phyloP scores from a whole-genome alignment of 1,140 invertebrate genomes.

The Scylla paramamosain region DNA sequence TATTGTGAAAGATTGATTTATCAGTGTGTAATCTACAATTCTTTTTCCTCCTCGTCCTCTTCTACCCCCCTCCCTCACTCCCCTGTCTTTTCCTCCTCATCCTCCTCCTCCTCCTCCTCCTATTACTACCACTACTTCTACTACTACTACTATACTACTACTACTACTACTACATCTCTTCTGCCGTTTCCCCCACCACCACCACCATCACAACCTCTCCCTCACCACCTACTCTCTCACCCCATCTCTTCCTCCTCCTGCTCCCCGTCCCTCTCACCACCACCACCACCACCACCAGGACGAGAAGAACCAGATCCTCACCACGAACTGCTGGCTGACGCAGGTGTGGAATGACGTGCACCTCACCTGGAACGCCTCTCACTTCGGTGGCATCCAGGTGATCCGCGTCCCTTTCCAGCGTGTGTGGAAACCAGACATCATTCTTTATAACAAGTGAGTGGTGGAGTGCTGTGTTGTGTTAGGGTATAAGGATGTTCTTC shows the following conservation, averaged over 20 bases:
- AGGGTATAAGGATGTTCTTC: too few relatives aligned
- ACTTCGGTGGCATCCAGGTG: slow-evolving; percentile 90
- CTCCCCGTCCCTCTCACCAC: not conserved
- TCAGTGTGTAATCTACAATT: too few relatives aligned
- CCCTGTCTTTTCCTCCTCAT: not conserved
- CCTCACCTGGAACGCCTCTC: slow-evolving; percentile 92
- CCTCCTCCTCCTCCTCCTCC: too few relatives aligned
- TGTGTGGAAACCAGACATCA: slow-evolving; percentile 92
- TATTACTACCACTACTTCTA: too few relatives aligned
- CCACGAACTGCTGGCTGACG: slow-evolving; percentile 95
- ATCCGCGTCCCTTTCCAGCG: slow-evolving; percentile 83
- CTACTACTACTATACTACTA: not conserved
- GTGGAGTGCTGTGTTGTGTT: not conserved
- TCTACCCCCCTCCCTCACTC: too few relatives aligned
- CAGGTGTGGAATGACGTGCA: slow-evolving; percentile 94
- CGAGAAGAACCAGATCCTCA: slow-evolving; percentile 87
- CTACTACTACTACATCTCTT: not conserved
- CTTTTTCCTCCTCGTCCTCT: not conserved
- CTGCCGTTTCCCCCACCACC: too few relatives aligned
- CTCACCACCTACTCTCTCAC: not conserved
- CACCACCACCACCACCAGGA: slow-evolving; percentile 79
- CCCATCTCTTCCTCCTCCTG: not conserved
- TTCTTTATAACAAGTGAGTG: slow-evolving; percentile 94
- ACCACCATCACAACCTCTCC: not conserved
- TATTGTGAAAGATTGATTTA: too few relatives aligned